phyloP scores from a whole-genome alignment of 1,140 invertebrate genomes.

The Neoseiulus cucumeris region DNA sequence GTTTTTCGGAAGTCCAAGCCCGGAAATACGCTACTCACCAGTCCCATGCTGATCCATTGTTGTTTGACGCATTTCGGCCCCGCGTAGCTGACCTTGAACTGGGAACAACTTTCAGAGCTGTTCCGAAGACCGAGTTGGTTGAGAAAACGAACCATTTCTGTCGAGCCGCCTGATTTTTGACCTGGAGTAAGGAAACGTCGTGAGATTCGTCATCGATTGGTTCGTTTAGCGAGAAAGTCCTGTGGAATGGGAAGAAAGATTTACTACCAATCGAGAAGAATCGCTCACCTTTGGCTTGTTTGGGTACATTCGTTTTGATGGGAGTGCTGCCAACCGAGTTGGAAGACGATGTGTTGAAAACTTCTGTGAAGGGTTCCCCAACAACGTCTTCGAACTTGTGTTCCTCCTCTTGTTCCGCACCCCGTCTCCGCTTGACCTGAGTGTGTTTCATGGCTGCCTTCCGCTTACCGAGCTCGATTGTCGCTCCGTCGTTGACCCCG shows the following conservation, averaged over 20 bases:
- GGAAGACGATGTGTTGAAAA: not conserved
- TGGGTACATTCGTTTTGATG: constrained; percentile 7
- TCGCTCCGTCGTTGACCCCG: not conserved
- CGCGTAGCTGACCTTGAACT: not conserved
- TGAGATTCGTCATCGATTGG: no score
- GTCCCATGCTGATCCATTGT: constrained; percentile 6
- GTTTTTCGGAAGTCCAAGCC: no score
- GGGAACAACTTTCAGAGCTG: constrained; percentile 1
- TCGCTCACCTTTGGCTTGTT: constrained; percentile 10
- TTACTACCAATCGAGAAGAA: no score
- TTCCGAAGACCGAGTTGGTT: not conserved
- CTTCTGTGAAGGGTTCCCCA: constrained; percentile 2
- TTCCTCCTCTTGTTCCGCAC: not conserved
- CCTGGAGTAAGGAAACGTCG: not conserved
- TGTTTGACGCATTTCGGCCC: constrained; percentile 2
- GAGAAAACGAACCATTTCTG: not conserved
- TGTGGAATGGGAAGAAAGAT: no score
- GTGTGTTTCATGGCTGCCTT: not conserved
- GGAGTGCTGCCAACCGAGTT: constrained; percentile 8
- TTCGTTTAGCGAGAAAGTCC: no score
- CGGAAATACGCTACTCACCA: not conserved
- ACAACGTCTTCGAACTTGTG: constrained; percentile 5
- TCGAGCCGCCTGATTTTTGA: not conserved
- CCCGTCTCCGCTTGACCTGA: not conserved
- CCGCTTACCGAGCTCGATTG: not conserved